Evolutionary conservation across 2,797 vertebrate genomes (phyloP).

Genomic region (Labroides dimidiatus): DNA sequence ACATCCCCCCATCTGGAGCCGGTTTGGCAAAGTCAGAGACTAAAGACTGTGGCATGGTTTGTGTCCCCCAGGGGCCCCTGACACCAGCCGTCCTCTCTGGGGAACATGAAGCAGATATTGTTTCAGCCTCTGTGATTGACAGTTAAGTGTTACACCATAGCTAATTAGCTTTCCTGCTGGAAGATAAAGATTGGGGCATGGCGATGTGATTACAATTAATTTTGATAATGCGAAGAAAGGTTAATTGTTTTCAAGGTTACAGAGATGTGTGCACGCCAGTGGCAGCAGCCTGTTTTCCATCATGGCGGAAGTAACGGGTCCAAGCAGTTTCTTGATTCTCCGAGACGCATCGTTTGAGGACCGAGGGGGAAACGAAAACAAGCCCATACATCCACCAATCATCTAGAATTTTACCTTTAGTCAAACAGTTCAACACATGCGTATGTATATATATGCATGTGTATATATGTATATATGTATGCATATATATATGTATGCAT

Average conservation of each 20-base stretch:
- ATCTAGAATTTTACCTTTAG: too few relatives aligned
- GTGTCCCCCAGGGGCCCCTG: conserved; percentile 55
- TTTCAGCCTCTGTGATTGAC: conserved; percentile 74
- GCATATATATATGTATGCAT: too few relatives aligned
- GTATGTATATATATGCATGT: too few relatives aligned
- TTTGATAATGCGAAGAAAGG: conserved; percentile 67
- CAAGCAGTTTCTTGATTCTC: conserved; percentile 23
- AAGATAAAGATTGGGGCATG: conserved; percentile 73
- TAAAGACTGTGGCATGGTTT: conserved; percentile 30
- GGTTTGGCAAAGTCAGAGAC: conserved; percentile 48
- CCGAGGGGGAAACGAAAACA: conserved; percentile 2
- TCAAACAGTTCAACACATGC: too few relatives aligned
- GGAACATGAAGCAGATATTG: conserved; percentile 58
- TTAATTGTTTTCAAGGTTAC: conserved; percentile 81
- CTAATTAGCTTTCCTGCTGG: conserved; percentile 74
- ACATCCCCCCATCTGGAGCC: conserved; percentile 49
- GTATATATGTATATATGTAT: too few relatives aligned
- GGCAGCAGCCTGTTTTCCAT: conserved; percentile 30
- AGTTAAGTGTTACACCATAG: conserved; percentile 67
- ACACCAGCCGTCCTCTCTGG: conserved; percentile 46
- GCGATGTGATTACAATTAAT: conserved; percentile 74
- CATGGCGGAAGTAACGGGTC: conserved; percentile 9
- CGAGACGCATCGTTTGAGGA: conserved; percentile 13
- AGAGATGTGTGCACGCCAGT: conserved; percentile 27
- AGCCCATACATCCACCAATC: background rate